Conservation (phyloP, 2,113 vertebrate species). For the Scartelaos histophorus region DNA sequence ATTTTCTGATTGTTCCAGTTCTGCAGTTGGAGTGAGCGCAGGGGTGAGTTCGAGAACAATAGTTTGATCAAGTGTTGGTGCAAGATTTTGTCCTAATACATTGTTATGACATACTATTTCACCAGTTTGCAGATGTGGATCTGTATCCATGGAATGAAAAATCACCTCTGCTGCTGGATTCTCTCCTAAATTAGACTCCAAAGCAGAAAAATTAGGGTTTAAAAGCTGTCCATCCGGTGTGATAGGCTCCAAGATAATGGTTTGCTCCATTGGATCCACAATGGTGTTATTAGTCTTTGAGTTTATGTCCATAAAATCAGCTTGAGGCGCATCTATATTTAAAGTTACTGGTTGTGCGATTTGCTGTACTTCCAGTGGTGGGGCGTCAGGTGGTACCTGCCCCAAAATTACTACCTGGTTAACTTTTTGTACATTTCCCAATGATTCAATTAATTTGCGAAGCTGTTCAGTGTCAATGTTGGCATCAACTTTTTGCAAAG, state of each 20-base stretch:
- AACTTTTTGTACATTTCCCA: slow-evolving; percentile 78
- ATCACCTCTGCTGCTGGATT: slow-evolving; percentile 34
- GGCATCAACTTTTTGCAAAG: slow-evolving; percentile 71
- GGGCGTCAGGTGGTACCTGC: slow-evolving; percentile 65
- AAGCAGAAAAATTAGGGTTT: slow-evolving; percentile 48
- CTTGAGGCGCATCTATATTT: slow-evolving; percentile 47
- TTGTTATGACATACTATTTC: slow-evolving; percentile 45
- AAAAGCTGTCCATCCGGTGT: slow-evolving; percentile 63
- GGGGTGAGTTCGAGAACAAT: slow-evolving; percentile 70
- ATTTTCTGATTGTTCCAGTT: slow-evolving; percentile 56
- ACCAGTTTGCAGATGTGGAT: slow-evolving; percentile 35
- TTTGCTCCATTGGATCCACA: slow-evolving; percentile 57
- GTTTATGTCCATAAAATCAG: slow-evolving; percentile 51
- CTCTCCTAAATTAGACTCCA: slow-evolving; percentile 39
- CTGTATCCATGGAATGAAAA: slow-evolving; percentile 18
- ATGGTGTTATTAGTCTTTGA: slow-evolving; percentile 25
- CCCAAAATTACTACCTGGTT: slow-evolving; percentile 76
- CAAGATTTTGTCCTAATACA: slow-evolving; percentile 15
- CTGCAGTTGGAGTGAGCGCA: slow-evolving; percentile 49
- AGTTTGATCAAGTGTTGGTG: slow-evolving; percentile 59
- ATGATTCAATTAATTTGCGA: slow-evolving; percentile 74
- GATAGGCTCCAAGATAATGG: slow-evolving; percentile 69
- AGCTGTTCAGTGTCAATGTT: slow-evolving; percentile 78
- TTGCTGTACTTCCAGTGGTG: slow-evolving; percentile 59
- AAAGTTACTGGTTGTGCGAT: slow-evolving; percentile 41